phyloP scores from a whole-genome alignment of 2,888 invertebrate species.

The Parnassius smintheus region DNA sequence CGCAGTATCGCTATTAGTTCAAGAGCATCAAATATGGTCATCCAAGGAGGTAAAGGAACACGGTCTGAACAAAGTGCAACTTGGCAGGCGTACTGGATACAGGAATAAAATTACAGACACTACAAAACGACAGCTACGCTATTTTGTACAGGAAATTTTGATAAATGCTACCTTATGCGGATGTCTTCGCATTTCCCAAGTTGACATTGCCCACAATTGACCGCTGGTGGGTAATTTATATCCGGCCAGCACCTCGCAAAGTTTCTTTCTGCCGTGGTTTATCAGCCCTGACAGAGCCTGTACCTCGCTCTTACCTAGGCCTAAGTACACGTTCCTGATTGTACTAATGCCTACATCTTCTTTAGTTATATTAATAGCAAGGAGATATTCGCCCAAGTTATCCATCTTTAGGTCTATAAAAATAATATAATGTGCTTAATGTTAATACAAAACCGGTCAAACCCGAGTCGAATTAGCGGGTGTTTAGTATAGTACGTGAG shows the following conservation, averaged over 20 bases:
- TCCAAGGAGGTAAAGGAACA: slow-evolving; percentile 56
- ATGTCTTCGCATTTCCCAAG: slow-evolving; percentile 43
- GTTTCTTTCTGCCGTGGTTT: slow-evolving; percentile 48
- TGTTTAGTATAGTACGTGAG: too few species aligned
- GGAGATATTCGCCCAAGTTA: slow-evolving; percentile 56
- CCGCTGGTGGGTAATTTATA: slow-evolving; percentile 48
- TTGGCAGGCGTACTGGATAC: slow-evolving; percentile 52
- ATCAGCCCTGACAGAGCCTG: slow-evolving; percentile 58
- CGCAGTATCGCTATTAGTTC: slow-evolving; percentile 54
- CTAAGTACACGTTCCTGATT: slow-evolving; percentile 49
- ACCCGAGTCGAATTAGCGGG: too few species aligned
- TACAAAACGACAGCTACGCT: neutral
- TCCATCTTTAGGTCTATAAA: slow-evolving; percentile 33
- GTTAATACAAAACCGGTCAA: too few species aligned
- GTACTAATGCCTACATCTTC: slow-evolving; percentile 38
- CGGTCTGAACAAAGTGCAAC: slow-evolving; percentile 48
- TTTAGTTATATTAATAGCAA: slow-evolving; percentile 45
- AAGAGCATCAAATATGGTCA: slow-evolving; percentile 55
- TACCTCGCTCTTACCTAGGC: slow-evolving; percentile 57
- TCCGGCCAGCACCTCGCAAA: slow-evolving; percentile 55
- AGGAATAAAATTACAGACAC: neutral
- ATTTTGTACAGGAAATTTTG: neutral
- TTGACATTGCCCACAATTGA: slow-evolving; percentile 49
- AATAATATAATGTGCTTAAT: neutral
- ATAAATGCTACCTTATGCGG: slow-evolving; percentile 45